Conservation (phyloP, 2,888 invertebrate species). For the Tetropium fuscum region DNA sequence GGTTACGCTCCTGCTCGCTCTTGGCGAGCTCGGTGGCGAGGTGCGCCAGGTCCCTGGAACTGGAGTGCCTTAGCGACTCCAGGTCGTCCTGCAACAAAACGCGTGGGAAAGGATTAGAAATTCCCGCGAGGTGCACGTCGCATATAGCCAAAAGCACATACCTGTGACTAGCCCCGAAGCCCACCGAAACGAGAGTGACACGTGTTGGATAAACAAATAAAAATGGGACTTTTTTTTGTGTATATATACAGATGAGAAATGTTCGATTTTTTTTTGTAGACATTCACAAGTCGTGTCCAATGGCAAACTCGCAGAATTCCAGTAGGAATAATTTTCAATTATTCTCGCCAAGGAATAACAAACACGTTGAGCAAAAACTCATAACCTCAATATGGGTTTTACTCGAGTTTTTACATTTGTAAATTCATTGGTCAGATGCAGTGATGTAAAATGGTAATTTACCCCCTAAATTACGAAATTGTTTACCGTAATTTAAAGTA, state of each 20-base stretch:
- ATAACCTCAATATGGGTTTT: too few species aligned
- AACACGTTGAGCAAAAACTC: too few species aligned
- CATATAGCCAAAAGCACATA: constrained; percentile 61
- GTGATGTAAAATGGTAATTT: too few species aligned
- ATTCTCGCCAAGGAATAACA: too few species aligned
- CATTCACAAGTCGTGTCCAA: too few species aligned
- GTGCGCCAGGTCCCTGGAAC: constrained; percentile 78
- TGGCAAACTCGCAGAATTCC: too few species aligned
- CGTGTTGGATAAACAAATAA: constrained; percentile 27
- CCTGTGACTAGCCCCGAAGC: constrained; percentile 61
- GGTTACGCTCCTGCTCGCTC: constrained; percentile 80
- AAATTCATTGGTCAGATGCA: too few species aligned
- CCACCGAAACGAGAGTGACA: constrained; percentile 51
- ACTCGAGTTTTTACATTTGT: too few species aligned
- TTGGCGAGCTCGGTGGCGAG: constrained; percentile 78
- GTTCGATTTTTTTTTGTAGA: too few species aligned
- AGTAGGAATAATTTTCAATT: too few species aligned
- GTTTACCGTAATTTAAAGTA: too few species aligned
- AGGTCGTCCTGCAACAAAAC: constrained; percentile 77
- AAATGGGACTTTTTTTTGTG: background rate
- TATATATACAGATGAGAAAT: background rate
- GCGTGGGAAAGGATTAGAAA: constrained; percentile 1
- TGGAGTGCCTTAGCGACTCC: constrained; percentile 79
- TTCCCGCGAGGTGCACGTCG: background rate
- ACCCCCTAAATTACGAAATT: too few species aligned